Conservation (phyloP, 2,113 vertebrate species). For the Tragelaphus buxtoni region DNA sequence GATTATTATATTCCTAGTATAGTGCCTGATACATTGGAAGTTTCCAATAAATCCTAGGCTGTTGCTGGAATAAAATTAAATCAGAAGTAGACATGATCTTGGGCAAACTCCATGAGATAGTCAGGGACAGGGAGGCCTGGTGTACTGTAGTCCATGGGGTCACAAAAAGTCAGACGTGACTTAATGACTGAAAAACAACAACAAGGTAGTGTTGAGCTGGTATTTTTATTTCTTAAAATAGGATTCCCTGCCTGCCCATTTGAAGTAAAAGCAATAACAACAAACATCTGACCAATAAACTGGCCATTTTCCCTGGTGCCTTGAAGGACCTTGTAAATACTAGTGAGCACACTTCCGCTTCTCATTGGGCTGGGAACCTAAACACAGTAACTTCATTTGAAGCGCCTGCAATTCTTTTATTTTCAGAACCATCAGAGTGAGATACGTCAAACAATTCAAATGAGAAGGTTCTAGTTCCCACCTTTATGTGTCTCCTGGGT, state of each 20-base stretch:
- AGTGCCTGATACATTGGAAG: neutral
- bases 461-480: neutral
- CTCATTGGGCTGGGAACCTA: neutral
- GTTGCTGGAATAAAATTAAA: neutral
- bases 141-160: neutral
- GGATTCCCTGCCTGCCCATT: neutral
- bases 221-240: neutral
- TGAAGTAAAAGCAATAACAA: neutral
- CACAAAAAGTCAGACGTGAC: accelerated
- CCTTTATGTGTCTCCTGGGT: neutral
- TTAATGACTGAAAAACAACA: neutral
- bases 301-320: neutral
- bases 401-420: neutral
- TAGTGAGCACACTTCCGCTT: neutral
- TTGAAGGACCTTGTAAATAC: neutral
- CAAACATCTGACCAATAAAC: neutral
- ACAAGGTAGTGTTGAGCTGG: neutral
- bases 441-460: constrained; percentile 9
- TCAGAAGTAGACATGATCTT: neutral
- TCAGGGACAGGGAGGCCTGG: neutral
- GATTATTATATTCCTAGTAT: neutral
- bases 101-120: neutral
- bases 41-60: neutral
- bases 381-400: neutral
- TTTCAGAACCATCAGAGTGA: neutral